A percentile compares a stretch with the other conserved stretches of the same genome.
Conservation (phyloP, 2,797 vertebrate species). For the Pangasius mekongensis region DNA sequence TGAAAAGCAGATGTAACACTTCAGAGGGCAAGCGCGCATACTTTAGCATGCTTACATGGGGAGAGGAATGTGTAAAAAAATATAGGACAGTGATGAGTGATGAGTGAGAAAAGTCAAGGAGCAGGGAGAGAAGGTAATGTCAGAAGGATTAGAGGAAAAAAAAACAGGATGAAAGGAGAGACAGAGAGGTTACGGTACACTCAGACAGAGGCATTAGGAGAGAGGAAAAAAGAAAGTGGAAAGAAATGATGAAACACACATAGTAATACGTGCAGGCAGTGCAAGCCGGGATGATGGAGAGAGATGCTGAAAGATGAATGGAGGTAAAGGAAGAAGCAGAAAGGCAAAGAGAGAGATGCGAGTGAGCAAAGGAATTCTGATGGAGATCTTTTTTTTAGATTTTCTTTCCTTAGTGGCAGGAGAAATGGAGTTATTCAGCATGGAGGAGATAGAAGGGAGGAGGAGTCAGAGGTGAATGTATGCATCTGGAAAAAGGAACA, state of each 20-base stretch:
- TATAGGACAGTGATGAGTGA: neutral
- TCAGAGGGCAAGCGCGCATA: conserved; percentile 32
- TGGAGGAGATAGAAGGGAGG: neutral
- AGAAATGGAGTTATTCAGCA: conserved; percentile 12
- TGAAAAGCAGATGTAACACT: conserved; percentile 51
- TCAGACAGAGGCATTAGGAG: neutral
- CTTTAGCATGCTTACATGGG: conserved; percentile 35
- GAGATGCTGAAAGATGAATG: conserved; percentile 18
- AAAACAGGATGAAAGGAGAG: neutral
- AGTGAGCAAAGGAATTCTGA: neutral
- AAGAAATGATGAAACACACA: conserved; percentile 21
- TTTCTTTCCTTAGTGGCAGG: neutral
- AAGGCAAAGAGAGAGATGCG: conserved; percentile 27
- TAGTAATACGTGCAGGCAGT: conserved; percentile 23
- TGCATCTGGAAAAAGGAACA: conserved; percentile 15
- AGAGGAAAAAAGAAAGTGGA: conserved; percentile 3
- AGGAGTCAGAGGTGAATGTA: conserved; percentile 14
- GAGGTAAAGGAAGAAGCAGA: conserved; percentile 32
- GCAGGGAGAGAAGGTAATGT: neutral
- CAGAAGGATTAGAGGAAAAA: neutral
- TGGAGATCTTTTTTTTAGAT: no score
- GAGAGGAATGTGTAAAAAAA: conserved; percentile 16
- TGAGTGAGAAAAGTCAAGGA: conserved; percentile 9
- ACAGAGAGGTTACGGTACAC: neutral
- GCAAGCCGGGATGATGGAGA: conserved; percentile 15